Evolutionary conservation across 2,888 invertebrate species (phyloP).

Genomic region (Lottia scabra): DNA sequence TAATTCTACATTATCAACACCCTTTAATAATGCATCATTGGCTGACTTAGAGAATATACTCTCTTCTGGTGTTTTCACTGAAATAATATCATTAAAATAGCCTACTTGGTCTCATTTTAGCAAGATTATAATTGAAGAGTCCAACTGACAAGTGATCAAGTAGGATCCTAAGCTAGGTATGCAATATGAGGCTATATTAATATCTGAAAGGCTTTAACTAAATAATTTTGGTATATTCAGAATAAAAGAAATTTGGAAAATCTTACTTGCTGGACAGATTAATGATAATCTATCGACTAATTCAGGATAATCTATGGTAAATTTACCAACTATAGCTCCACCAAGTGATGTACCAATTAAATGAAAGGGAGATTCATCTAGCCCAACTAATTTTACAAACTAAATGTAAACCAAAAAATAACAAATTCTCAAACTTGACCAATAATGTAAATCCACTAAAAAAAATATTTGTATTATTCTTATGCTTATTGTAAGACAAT

Average conservation of each 20-base stretch:
- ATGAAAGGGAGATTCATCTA: constrained; percentile 45
- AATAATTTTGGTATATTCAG: no score
- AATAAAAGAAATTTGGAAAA: no score
- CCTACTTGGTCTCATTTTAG: no score
- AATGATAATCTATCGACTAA: constrained; percentile 55
- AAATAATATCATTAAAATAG: not conserved
- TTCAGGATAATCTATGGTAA: constrained; percentile 60
- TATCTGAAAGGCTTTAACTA: no score
- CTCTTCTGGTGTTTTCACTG: constrained; percentile 52
- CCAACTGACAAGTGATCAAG: no score
- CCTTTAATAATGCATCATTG: constrained; percentile 31
- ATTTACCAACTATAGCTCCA: constrained; percentile 67
- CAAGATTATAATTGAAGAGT: no score
- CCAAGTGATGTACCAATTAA: constrained; percentile 69
- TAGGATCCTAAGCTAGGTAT: no score
- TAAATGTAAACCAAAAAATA: constrained; percentile 20
- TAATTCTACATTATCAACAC: constrained; percentile 33
- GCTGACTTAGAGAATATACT: constrained; percentile 44
- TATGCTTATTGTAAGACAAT: no score
- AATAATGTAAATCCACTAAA: no score
- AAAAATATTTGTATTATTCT: no score
- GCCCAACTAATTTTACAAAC: constrained; percentile 39
- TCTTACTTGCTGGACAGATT: constrained; percentile 59
- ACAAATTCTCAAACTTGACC: no score
- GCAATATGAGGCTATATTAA: no score